These are phyloP conservation scores for Mantis religiosa DNA, from an alignment of 2,888 invertebrate species.

Conservation along the genomic window DNA sequence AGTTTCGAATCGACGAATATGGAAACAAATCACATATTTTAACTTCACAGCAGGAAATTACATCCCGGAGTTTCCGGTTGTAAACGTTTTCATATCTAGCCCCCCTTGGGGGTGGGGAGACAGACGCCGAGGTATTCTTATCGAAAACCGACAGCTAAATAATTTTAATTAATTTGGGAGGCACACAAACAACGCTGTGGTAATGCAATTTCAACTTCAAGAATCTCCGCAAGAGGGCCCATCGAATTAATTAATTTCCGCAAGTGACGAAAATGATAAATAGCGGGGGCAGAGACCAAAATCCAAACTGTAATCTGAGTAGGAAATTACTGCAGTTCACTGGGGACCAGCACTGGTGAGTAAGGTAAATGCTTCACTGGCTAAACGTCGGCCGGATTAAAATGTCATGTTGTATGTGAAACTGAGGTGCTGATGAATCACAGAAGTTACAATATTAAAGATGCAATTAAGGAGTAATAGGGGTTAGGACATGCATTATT, in stretches of 20 bases:
- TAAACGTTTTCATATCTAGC: not conserved
- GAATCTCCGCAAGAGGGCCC: not conserved
- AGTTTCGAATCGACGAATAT: conserved; percentile 6
- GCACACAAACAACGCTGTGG: not conserved
- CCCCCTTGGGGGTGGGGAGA: not conserved
- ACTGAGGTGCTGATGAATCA: no score
- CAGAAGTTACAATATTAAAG: no score
- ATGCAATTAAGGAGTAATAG: no score
- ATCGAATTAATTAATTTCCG: not conserved
- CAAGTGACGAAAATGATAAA: not conserved
- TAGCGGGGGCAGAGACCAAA: no score
- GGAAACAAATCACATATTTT: conserved; percentile 3
- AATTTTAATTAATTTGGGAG: not conserved
- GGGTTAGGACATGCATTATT: no score
- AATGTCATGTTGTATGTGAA: no score
- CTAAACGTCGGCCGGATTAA: no score
- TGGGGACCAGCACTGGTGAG: no score
- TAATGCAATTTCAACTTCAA: not conserved
- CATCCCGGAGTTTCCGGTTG: not conserved
- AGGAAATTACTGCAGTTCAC: no score
- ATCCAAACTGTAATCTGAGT: no score
- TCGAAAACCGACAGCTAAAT: not conserved
- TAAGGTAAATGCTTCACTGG: no score
- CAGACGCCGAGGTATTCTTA: not conserved
- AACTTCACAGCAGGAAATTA: not conserved